phyloP scores from a whole-genome alignment of 1,140 invertebrate genomes.

The Bombus superbus region DNA sequence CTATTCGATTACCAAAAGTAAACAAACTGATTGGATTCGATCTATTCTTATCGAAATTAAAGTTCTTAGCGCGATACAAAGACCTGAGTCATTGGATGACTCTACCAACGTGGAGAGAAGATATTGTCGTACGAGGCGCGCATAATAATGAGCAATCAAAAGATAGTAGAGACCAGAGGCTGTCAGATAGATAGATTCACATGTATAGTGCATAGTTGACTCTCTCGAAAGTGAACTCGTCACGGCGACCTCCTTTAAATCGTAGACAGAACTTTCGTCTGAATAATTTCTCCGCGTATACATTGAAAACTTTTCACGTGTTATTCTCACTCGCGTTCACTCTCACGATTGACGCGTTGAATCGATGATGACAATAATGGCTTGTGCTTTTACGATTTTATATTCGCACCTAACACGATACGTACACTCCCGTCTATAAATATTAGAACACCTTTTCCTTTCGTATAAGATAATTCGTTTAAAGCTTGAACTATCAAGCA shows the following conservation, averaged over 20 bases:
- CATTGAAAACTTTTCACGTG: conserved; percentile 26
- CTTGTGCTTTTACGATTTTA: neutral
- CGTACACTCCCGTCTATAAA: too few species aligned
- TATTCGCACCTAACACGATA: neutral
- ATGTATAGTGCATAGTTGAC: conserved; percentile 1
- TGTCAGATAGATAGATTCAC: neutral
- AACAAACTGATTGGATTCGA: neutral
- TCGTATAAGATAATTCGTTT: too few species aligned
- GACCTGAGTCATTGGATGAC: conserved; percentile 42
- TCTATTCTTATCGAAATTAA: conserved; percentile 9
- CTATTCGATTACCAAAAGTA: neutral
- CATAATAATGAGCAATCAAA: conserved; percentile 52
- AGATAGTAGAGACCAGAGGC: neutral
- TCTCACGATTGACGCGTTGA: conserved; percentile 15
- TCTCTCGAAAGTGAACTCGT: conserved; percentile 64
- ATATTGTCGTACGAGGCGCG: conserved; percentile 43
- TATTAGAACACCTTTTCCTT: too few species aligned
- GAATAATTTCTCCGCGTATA: conserved; percentile 56
- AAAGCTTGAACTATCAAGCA: too few species aligned
- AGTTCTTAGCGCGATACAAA: conserved; percentile 15
- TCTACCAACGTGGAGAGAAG: conserved; percentile 32
- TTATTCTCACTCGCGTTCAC: conserved; percentile 9
- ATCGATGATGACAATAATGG: neutral
- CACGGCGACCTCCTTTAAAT: conserved; percentile 60
- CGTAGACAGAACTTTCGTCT: conserved; percentile 55